Evolutionary conservation across 1,140 invertebrate genomes (phyloP), one percentile per base, ranked within the genome.

Genomic region (Aphidius gifuensis): DNA sequence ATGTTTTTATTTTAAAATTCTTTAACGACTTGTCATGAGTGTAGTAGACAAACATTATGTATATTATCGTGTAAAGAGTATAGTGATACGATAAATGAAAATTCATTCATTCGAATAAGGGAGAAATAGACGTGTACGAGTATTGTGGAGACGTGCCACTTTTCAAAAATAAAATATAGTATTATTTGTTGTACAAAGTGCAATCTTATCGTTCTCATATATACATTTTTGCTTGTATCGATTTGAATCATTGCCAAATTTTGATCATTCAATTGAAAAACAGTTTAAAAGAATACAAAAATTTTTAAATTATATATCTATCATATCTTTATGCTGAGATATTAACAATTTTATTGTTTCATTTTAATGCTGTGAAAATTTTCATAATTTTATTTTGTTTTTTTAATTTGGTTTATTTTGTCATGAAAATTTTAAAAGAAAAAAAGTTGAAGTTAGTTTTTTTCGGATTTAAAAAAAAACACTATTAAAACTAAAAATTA

Each of bases 211-310:
- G 4, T 32, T 32, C 1, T 32, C 4, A 32, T 32, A 4, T 32
- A 32, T 32, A 32, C 23, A 32, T 59, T 50, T 64, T 62, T 64
- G 45, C 58, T 44, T 53, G 58, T 58, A 72, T 72, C 69, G 69
- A 66, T 70, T 72, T 72, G 71, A 68, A 62, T 50, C 68, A 66
- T 53, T 56, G 69, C 71, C 71, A 72, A 72, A 59, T 64, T 67
- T 68, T 66, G 71, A 71, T 72, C 65, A 11, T 63, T 69, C 55
- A 45, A 66, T 72, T 64, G 66, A 48, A 60, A 65, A 49, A 62
- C 61, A 54, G 53, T 40, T 11, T 43, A 43, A 32, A 43, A 11
- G 53, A 21, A 16, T 16, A 43, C 3, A 42, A 5, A 1, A 5
- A 11, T 11, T n/a, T 55, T 55, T 32, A 4, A 16, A 16, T 16